A percentile compares a stretch with the other conserved stretches of the same genome.
These are phyloP conservation scores for Carollia perspicillata DNA, from an alignment of 2,113 vertebrate species.

Conservation along the genomic window DNA sequence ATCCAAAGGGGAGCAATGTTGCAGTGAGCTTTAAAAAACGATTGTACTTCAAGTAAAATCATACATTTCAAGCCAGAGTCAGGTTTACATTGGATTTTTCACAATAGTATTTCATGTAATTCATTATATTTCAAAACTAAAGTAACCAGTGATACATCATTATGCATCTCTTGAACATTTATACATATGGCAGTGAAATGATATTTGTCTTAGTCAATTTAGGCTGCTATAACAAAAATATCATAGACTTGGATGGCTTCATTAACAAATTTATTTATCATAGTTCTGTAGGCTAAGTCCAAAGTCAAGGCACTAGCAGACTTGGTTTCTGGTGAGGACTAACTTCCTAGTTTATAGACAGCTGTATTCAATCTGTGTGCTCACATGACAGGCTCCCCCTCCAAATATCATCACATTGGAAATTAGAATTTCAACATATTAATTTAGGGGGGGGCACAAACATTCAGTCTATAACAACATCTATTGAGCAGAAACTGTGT, in stretches of 20 bases:
- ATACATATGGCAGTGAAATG: background rate
- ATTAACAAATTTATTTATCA: background rate
- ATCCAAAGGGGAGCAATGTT: background rate
- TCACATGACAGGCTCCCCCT: background rate
- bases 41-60: background rate
- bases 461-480: background rate
- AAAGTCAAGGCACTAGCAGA: background rate
- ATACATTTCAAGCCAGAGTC: background rate
- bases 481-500: background rate
- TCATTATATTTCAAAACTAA: background rate
- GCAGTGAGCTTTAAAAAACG: background rate
- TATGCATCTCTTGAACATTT: background rate
- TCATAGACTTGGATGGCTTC: background rate
- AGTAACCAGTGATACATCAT: background rate
- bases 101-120: background rate
- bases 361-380: background rate
- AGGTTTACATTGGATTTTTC: background rate
- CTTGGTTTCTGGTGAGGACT: background rate
- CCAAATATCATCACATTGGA: background rate
- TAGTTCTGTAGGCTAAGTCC: background rate
- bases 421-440: background rate
- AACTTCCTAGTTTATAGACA: background rate
- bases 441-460: background rate
- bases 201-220: background rate
- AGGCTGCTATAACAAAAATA: background rate